A percentile compares a stretch with the other conserved stretches of the same genome.
Evolutionary conservation across 2,797 vertebrate genomes (phyloP).

Genomic region (Bradypus variegatus): DNA sequence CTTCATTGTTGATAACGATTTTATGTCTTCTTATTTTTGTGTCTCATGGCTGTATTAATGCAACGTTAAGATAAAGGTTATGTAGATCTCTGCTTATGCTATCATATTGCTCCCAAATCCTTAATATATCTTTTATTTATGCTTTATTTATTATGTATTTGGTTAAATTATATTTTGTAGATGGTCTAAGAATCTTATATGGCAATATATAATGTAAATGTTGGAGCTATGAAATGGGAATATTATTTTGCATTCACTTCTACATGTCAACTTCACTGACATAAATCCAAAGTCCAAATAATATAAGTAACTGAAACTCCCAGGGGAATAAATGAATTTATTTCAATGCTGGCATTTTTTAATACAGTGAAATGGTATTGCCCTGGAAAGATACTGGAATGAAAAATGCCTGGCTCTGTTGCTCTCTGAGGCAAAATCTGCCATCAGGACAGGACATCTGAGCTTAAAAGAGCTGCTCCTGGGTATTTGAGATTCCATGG

Average conservation of each 20-base stretch:
- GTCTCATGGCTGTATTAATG: neutral
- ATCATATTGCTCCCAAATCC: too few species aligned
- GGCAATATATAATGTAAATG: neutral
- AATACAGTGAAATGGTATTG: neutral
- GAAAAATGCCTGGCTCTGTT: neutral
- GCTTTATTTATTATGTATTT: neutral
- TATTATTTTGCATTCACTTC: neutral
- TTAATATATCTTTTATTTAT: neutral
- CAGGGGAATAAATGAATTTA: neutral
- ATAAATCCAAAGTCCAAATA: neutral
- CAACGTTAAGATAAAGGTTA: too few species aligned
- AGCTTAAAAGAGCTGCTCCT: neutral
- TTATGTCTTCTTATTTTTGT: neutral
- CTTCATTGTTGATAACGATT: neutral
- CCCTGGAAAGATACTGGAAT: neutral
- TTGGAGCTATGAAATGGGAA: neutral
- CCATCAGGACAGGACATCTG: neutral
- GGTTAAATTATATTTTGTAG: neutral
- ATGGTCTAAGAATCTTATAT: too few species aligned
- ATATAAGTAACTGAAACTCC: neutral
- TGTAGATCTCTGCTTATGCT: too few species aligned
- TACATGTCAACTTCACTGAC: neutral
- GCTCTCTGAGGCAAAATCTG: neutral
- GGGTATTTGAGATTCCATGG: too few species aligned
- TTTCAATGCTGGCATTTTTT: neutral